Percentiles rank a stretch among this genome's conserved stretches.
Conservation (phyloP, 2,888 invertebrate genomes). For the Silvanus unidentatus region DNA sequence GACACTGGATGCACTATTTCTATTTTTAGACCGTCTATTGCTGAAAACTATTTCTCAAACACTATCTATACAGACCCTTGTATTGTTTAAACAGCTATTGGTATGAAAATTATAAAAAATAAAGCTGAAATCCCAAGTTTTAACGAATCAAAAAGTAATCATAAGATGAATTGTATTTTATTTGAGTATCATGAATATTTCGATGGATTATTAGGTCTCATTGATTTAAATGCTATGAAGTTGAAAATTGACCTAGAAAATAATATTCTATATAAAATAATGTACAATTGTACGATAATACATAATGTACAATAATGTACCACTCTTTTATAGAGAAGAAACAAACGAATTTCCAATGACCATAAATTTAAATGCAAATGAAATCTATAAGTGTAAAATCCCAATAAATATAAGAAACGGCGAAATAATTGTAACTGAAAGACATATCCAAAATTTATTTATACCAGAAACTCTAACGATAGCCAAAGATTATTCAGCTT, state of each 20-base stretch:
- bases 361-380: not conserved
- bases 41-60: conserved; percentile 1
- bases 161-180: conserved; percentile 9
- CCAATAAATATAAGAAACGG: conserved; percentile 8
- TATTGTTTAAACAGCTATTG: conserved; percentile 2
- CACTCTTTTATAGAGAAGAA: not conserved
- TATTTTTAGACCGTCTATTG: conserved; percentile 1
- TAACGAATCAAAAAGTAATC: conserved; percentile 10
- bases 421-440: conserved; percentile 9
- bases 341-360: not conserved
- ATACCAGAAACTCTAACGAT: conserved; percentile 4
- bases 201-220: conserved; percentile 15
- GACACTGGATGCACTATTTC: conserved; percentile 1
- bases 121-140: conserved; percentile 9
- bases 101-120: conserved; percentile 1
- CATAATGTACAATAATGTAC: too few species aligned
- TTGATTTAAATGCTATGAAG: conserved; percentile 11
- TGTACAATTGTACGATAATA: too few species aligned
- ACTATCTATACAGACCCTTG: not conserved
- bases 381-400: conserved; percentile 6
- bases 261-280: too few species aligned
- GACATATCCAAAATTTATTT: not conserved
- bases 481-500: not conserved
- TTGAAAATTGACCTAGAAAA: conserved; percentile 9
- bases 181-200: conserved; percentile 17